A percentile compares a stretch with the other conserved stretches of the same genome.
These are phyloP conservation scores for Bryconaethiops microstoma DNA, from an alignment of 2,797 vertebrate genomes.

Conservation along the genomic window DNA sequence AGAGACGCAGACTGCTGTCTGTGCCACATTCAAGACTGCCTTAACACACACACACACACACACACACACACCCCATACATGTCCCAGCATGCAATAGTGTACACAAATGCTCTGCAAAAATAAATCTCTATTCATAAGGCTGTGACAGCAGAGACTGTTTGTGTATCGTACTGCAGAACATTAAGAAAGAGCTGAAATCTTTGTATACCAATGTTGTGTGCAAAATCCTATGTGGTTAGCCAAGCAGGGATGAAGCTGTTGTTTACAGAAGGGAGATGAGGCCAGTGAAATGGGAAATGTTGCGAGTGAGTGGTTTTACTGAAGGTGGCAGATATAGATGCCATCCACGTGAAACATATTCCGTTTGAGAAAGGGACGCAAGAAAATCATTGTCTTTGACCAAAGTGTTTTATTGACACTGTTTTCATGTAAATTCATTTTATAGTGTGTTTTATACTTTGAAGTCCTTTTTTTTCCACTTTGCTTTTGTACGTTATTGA, in stretches of 20 bases:
- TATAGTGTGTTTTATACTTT: slow-evolving; percentile 38
- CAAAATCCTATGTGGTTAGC: background rate
- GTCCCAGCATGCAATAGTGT: slow-evolving; percentile 68
- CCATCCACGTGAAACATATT: slow-evolving; percentile 34
- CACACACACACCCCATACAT: slow-evolving; percentile 55
- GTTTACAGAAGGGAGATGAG: background rate
- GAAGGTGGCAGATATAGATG: background rate
- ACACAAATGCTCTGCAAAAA: slow-evolving; percentile 27
- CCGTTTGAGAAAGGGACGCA: slow-evolving; percentile 17
- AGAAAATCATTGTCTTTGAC: slow-evolving; percentile 34
- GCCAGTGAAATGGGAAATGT: background rate
- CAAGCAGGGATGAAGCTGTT: background rate
- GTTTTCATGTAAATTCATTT: slow-evolving; percentile 26
- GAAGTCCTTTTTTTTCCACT: background rate
- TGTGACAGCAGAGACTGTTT: slow-evolving; percentile 22
- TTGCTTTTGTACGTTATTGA: slow-evolving; percentile 46
- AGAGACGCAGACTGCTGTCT: slow-evolving; percentile 43
- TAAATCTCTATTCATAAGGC: slow-evolving; percentile 33
- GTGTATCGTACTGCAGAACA: background rate
- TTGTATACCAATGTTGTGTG: too few relatives aligned
- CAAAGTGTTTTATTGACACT: slow-evolving; percentile 56
- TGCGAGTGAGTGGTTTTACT: background rate
- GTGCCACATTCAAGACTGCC: slow-evolving; percentile 62
- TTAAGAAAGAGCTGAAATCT: background rate
- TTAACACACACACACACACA: slow-evolving; percentile 60